A percentile compares a stretch with the other conserved stretches of the same genome.
phyloP scores from a whole-genome alignment of 2,113 vertebrate genomes.

The Cyprinodon tularosa region DNA sequence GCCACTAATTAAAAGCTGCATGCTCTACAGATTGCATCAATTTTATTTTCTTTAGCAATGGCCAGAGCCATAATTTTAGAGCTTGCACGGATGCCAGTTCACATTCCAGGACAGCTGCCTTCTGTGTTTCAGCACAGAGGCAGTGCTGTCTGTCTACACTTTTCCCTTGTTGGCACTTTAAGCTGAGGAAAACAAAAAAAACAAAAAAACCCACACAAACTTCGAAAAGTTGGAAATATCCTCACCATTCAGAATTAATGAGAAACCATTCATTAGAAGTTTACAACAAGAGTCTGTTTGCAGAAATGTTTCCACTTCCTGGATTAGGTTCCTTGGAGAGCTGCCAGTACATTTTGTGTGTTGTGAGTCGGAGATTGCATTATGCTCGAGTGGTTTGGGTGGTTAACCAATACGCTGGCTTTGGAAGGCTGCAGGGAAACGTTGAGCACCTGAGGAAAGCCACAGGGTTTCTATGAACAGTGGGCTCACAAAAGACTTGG shows the following conservation, averaged over 20 bases:
- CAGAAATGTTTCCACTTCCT: slow-evolving; percentile 71
- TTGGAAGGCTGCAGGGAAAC: slow-evolving; percentile 68
- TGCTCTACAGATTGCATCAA: slow-evolving; percentile 80
- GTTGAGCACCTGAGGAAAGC: slow-evolving; percentile 73
- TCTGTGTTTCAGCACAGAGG: slow-evolving; percentile 68
- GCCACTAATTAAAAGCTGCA: slow-evolving; percentile 83
- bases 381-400: slow-evolving; percentile 71
- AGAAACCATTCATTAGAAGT: slow-evolving; percentile 67
- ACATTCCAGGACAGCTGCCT: slow-evolving; percentile 68
- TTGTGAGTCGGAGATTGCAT: slow-evolving; percentile 71
- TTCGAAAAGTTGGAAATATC: slow-evolving; percentile 48
- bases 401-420: slow-evolving; percentile 74
- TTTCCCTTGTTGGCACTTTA: slow-evolving; percentile 45
- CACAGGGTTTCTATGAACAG: slow-evolving; percentile 55
- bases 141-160: slow-evolving; percentile 43
- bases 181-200: slow-evolving; percentile 54
- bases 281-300: slow-evolving; percentile 68
- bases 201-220: slow-evolving; percentile 29
- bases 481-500: slow-evolving; percentile 42
- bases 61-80: slow-evolving; percentile 72
- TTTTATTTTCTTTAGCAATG: slow-evolving; percentile 78
- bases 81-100: slow-evolving; percentile 53
- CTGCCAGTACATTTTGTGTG: slow-evolving; percentile 70
- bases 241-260: slow-evolving; percentile 53
- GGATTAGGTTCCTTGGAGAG: slow-evolving; percentile 64